Evolutionary conservation across 2,888 invertebrate species (phyloP).

Genomic region (Ryuthela nishihirai): DNA sequence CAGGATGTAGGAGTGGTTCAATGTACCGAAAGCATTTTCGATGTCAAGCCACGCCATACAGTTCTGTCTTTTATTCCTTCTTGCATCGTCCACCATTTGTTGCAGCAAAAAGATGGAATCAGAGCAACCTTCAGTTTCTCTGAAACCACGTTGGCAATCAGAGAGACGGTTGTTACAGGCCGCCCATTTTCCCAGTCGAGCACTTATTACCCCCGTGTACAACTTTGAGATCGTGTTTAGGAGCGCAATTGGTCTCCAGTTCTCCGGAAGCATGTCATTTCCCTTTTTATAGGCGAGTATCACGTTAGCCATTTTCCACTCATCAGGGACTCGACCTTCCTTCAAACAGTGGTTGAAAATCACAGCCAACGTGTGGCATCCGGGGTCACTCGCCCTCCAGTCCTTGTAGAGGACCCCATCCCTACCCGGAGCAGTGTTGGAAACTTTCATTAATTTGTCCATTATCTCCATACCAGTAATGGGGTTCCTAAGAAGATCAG

Average conservation of each 20-base stretch:
- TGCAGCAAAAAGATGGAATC: neutral
- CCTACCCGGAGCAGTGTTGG: no score
- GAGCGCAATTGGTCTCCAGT: neutral
- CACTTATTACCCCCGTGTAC: neutral
- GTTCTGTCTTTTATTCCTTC: neutral
- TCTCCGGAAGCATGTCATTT: neutral
- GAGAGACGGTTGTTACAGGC: neutral
- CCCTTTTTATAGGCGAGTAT: neutral
- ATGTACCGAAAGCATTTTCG: neutral
- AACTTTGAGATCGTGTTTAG: neutral
- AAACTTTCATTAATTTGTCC: no score
- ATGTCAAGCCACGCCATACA: neutral
- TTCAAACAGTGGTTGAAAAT: no score
- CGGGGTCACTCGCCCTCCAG: no score
- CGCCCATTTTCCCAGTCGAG: neutral
- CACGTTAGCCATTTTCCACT: no score
- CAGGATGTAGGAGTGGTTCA: neutral
- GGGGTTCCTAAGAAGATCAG: no score
- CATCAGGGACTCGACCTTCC: no score
- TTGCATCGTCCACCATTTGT: neutral
- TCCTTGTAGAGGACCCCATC: no score
- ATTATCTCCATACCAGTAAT: no score
- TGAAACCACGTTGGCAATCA: neutral
- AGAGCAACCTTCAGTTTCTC: neutral
- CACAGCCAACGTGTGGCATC: no score